Evolutionary conservation across 2,888 invertebrate genomes (phyloP).

Genomic region (Suillia variegata): DNA sequence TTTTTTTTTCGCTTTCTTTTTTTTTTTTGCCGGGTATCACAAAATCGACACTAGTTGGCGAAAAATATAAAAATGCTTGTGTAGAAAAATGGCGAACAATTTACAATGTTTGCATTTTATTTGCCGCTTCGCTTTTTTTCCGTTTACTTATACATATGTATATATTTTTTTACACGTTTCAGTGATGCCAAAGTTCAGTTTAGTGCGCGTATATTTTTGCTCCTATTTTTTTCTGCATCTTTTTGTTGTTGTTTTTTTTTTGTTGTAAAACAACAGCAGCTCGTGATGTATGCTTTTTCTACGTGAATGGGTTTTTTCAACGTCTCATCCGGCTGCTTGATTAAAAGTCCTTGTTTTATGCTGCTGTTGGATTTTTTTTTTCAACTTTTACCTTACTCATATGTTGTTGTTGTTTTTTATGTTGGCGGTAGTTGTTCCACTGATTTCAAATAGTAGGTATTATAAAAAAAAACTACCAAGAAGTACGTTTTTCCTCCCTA

Average conservation of each 20-base stretch:
- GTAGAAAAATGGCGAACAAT: constrained; percentile 44
- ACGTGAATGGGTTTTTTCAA: constrained; percentile 6
- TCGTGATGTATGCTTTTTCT: neutral
- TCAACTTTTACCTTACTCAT: neutral
- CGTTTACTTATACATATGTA: neutral
- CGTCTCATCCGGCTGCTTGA: neutral
- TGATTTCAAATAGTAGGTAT: too few species aligned
- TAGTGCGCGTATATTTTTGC: neutral
- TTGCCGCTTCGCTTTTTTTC: neutral
- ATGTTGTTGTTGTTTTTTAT: neutral
- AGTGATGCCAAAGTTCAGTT: neutral
- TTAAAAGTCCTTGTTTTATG: constrained; percentile 6
- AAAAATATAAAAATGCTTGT: constrained; percentile 12
- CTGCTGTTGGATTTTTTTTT: neutral
- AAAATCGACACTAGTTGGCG: constrained; percentile 41
- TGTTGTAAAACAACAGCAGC: neutral
- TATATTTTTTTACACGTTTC: too few species aligned
- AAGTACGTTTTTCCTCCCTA: too few species aligned
- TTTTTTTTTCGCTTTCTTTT: neutral
- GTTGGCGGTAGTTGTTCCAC: too few species aligned
- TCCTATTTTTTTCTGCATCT: neutral
- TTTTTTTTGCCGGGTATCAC: constrained; percentile 9
- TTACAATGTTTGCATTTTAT: constrained; percentile 28
- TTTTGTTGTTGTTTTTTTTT: neutral
- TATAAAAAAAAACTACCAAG: too few species aligned